These are phyloP conservation scores for Acanthoscelides obtectus DNA, from an alignment of 2,888 invertebrate genomes.

Conservation along the genomic window DNA sequence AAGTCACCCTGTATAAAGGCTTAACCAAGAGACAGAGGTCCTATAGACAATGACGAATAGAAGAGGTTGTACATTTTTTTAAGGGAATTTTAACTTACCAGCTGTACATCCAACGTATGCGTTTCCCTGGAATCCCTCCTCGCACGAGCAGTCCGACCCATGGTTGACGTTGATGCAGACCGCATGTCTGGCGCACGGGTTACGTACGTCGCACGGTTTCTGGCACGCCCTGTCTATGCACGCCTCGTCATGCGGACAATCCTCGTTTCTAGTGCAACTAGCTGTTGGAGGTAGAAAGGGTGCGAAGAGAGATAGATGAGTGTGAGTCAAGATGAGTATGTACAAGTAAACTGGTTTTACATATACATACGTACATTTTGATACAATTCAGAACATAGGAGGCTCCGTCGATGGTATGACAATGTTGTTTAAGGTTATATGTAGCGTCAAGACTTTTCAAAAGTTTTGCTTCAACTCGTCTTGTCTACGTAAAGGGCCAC, in stretches of 20 bases:
- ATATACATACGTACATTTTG: neutral
- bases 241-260: conserved; percentile 80
- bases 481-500: no score
- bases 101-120: conserved; percentile 76
- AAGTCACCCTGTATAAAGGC: no score
- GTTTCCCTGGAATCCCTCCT: conserved; percentile 82
- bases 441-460: no score
- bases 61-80: no score
- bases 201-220: conserved; percentile 79
- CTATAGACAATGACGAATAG: no score
- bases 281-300: conserved; percentile 53
- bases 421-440: no score
- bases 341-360: neutral
- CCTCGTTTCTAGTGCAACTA: conserved; percentile 81
- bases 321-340: neutral
- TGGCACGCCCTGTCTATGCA: conserved; percentile 82
- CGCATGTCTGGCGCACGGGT: conserved; percentile 79
- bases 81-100: conserved; percentile 52
- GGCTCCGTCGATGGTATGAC: no score
- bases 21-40: no score
- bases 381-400: neutral
- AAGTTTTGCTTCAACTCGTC: neutral
- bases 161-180: conserved; percentile 86
- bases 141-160: conserved; percentile 79
- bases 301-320: neutral